These are phyloP conservation scores for Sarotherodon lohbergeri DNA, from an alignment of 2,113 vertebrate species.

Conservation along the genomic window DNA sequence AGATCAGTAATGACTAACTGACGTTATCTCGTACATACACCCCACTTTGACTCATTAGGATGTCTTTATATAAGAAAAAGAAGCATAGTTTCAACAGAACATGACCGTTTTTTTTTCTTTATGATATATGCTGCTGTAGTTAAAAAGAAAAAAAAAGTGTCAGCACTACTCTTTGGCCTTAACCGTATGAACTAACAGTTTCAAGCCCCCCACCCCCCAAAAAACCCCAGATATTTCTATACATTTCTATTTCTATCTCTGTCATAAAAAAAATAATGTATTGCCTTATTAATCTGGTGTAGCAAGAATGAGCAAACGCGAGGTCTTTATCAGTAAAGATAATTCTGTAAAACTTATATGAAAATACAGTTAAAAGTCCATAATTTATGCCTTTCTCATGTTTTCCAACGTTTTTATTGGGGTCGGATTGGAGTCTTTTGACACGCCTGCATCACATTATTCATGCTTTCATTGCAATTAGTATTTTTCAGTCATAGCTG, in stretches of 20 bases:
- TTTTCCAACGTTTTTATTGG: background rate
- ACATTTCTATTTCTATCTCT: background rate
- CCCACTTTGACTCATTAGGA: background rate
- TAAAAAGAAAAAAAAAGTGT: fast-evolving
- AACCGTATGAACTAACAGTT: background rate
- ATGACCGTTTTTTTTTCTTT: fast-evolving
- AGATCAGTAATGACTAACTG: background rate
- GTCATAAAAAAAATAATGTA: background rate
- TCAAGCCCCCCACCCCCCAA: background rate
- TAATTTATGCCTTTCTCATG: background rate
- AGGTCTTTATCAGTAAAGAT: background rate
- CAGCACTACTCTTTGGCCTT: background rate
- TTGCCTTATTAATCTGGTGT: background rate
- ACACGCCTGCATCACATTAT: background rate
- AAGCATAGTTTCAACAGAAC: background rate
- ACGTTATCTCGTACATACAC: fast-evolving
- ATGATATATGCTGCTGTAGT: background rate
- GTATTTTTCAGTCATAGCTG: background rate
- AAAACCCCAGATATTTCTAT: background rate
- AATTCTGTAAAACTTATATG: fast-evolving
- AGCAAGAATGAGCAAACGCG: background rate
- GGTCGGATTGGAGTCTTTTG: background rate
- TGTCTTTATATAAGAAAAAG: background rate
- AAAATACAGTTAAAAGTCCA: background rate
- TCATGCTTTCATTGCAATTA: background rate